Evolutionary conservation across 92 coral and sea anemone species (phyloP), one percentile per base, ranked within the genome.

Genomic region (Blastomussa wellsi): DNA sequence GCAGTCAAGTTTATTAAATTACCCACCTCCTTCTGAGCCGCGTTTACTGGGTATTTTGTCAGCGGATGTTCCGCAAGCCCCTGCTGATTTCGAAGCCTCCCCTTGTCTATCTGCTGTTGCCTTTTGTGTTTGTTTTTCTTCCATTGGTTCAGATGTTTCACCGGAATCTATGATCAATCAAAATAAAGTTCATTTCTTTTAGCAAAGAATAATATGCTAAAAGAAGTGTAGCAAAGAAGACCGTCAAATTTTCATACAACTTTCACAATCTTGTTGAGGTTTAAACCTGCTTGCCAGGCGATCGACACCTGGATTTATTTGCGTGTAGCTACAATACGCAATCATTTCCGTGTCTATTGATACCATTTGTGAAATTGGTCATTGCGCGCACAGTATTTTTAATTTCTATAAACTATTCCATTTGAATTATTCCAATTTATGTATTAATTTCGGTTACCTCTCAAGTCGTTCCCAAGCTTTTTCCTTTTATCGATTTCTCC

Each of bases 31-130:
- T 28, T 28, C 35, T 62, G 68, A 9, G 33, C 35, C 2, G 4
- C 16, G 68, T 37, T 37, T 39, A 79, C 82, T 65, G 62, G 65
- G 65, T 68, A 13, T 44, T 68, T 81, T 48, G 29, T 81, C 77
- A 22, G 76, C 77, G 17, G 66, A 8, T 32, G 77, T 44, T 48
- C 84, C 77, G 24, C 84, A 68, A 5, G 75, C 51, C 9, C 77
- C 84, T 74, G 57, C 0, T 41, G 57, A 29, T 31, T 26, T 31
- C 2, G 79, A 49, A n/a, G 0, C 16, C 33, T 32, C 38, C 22
- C 51, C 33, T 57, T 13, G 26, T 19, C 14, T 78, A 3, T 10
- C 44, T 67, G 84, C 10, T 67, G 48, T 1, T 29, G 47, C 11
- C 29, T 70, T 69, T 20, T 12, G 67, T 32, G 68, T 12, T 5